Conservation (phyloP, 1,140 invertebrate genomes). For the Eufriesea mexicana region DNA sequence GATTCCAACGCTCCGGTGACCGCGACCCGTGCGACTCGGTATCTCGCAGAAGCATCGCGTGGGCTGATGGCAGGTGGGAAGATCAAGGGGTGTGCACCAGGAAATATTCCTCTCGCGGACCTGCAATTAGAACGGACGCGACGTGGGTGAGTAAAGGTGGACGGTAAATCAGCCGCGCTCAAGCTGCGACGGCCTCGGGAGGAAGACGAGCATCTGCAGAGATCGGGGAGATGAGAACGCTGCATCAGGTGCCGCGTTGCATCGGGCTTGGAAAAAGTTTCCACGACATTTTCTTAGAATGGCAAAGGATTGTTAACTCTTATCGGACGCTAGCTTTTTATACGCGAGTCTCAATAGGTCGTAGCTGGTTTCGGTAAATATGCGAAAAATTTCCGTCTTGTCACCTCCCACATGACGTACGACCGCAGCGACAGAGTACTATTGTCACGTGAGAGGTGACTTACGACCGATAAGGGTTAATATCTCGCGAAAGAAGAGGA, state of each 20-base stretch:
- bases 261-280: not conserved
- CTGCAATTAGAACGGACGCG: slow-evolving; percentile 78
- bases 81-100: slow-evolving; percentile 53
- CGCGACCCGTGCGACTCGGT: not conserved
- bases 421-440: no score
- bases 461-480: no score
- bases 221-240: not conserved
- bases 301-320: no score
- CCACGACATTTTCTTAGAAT: no score
- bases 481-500: no score
- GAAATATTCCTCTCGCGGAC: slow-evolving; percentile 71
- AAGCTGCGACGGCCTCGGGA: slow-evolving; percentile 70
- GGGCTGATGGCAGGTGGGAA: slow-evolving; percentile 56
- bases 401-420: no score
- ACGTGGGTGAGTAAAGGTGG: slow-evolving; percentile 77
- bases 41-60: slow-evolving; percentile 54
- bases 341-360: no score
- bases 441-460: no score
- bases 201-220: slow-evolving; percentile 5
- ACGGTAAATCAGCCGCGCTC: slow-evolving; percentile 75
- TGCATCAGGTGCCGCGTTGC: not conserved
- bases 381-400: no score
- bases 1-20: not conserved
- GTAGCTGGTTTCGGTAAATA: no score
- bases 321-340: no score